Percentiles rank a stretch among this genome's conserved stretches.
Conservation (phyloP, 2,113 vertebrate species). For the Asarcornis scutulata region DNA sequence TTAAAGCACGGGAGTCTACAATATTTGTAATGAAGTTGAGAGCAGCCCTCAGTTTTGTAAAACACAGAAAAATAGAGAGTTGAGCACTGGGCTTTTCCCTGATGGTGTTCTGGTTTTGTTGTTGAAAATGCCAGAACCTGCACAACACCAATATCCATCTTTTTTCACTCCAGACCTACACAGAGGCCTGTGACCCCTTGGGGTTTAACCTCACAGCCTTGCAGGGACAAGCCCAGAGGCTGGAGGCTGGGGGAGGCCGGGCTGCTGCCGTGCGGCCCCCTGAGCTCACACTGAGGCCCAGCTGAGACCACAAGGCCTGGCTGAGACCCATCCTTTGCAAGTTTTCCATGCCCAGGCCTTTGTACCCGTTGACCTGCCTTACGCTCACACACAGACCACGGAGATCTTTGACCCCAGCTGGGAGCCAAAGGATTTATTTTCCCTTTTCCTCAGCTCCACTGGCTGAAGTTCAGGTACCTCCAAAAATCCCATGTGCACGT, state of each 20-base stretch:
- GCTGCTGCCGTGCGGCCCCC: too few relatives aligned
- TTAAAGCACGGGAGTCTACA: not conserved
- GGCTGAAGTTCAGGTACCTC: not conserved
- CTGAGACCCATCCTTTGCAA: not conserved
- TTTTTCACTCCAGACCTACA: too few relatives aligned
- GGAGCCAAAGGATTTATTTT: not conserved
- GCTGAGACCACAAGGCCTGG: not conserved
- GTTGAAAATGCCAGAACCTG: not conserved
- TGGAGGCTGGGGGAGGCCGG: too few relatives aligned
- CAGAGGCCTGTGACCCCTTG: not conserved
- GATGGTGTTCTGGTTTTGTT: too few relatives aligned
- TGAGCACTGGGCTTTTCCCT: not conserved
- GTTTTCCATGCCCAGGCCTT: not conserved
- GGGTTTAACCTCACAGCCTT: not conserved
- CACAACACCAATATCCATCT: not conserved
- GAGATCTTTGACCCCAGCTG: not conserved
- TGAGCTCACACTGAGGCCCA: too few relatives aligned
- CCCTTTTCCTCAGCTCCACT: not conserved
- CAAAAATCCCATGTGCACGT: not conserved
- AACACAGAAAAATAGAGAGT: not conserved
- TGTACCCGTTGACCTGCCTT: not conserved
- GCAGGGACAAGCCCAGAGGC: too few relatives aligned
- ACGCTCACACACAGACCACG: accelerated
- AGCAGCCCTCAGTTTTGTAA: not conserved
- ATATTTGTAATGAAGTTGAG: not conserved